Evolutionary conservation across 2,888 invertebrate genomes (phyloP).

Genomic region (Tubulanus polymorphus): DNA sequence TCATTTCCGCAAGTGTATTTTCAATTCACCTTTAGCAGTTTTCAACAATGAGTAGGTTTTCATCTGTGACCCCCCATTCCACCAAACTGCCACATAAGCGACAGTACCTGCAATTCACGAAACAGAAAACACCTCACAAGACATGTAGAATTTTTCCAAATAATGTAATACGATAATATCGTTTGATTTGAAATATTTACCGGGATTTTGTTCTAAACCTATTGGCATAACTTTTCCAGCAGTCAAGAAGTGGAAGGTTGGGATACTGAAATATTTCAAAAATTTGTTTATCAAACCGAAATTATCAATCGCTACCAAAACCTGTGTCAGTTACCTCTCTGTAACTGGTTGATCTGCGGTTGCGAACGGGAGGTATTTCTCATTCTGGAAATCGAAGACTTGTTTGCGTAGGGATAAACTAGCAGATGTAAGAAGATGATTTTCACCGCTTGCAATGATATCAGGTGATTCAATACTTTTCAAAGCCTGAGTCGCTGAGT

Average conservation of each 20-base stretch:
- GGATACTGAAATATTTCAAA: slow-evolving; percentile 32
- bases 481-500: slow-evolving; percentile 21
- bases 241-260: slow-evolving; percentile 41
- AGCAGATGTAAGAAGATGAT: slow-evolving; percentile 30
- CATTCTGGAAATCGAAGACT: slow-evolving; percentile 34
- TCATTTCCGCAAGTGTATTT: not conserved
- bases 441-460: slow-evolving; percentile 39
- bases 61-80: slow-evolving; percentile 34
- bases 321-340: too few relatives aligned
- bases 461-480: slow-evolving; percentile 38
- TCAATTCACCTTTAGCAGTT: slow-evolving; percentile 37
- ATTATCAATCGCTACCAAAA: too few relatives aligned
- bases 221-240: slow-evolving; percentile 30
- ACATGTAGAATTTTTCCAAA: too few relatives aligned
- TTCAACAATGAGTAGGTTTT: slow-evolving; percentile 39
- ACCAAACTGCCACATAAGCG: slow-evolving; percentile 41
- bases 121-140: too few relatives aligned
- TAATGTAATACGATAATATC: too few relatives aligned
- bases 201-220: slow-evolving; percentile 29
- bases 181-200: not conserved
- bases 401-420: slow-evolving; percentile 37
- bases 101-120: slow-evolving; percentile 25
- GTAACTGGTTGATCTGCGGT: too few relatives aligned
- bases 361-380: slow-evolving; percentile 33
- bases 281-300: too few relatives aligned